Percentiles rank a stretch among this genome's conserved stretches.
Conservation (phyloP, 2,888 invertebrate species). For the Yponomeuta sedellus region DNA sequence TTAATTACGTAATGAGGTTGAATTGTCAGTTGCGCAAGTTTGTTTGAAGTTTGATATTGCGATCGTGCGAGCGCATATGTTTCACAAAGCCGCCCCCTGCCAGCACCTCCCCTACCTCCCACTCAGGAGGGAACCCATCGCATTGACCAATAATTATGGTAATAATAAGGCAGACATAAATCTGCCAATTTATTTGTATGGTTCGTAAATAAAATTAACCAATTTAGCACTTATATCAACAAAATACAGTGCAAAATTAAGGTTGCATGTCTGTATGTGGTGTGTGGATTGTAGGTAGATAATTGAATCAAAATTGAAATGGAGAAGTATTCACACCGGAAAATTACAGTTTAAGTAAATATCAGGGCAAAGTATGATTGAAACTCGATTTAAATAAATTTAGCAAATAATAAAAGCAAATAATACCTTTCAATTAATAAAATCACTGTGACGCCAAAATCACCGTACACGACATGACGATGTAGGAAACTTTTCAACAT, state of each 20-base stretch:
- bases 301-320: too few relatives aligned
- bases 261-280: neutral
- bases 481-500: too few relatives aligned
- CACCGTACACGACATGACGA: too few relatives aligned
- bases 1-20: conserved; percentile 18
- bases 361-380: neutral
- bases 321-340: too few relatives aligned
- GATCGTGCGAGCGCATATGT: conserved; percentile 18
- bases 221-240: too few relatives aligned
- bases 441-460: too few relatives aligned
- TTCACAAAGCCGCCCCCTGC: neutral
- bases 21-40: conserved; percentile 14
- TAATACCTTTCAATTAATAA: too few relatives aligned
- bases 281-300: too few relatives aligned
- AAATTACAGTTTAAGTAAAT: neutral
- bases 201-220: too few relatives aligned
- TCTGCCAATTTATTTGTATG: neutral
- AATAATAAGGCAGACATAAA: neutral
- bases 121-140: conserved; percentile 1
- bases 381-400: neutral
- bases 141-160: neutral
- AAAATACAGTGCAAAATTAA: neutral
- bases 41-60: conserved; percentile 13
- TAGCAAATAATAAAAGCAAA: neutral
- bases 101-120: neutral